Conservation (phyloP, 2,888 invertebrate species). For the Ptychoptera contaminata region DNA sequence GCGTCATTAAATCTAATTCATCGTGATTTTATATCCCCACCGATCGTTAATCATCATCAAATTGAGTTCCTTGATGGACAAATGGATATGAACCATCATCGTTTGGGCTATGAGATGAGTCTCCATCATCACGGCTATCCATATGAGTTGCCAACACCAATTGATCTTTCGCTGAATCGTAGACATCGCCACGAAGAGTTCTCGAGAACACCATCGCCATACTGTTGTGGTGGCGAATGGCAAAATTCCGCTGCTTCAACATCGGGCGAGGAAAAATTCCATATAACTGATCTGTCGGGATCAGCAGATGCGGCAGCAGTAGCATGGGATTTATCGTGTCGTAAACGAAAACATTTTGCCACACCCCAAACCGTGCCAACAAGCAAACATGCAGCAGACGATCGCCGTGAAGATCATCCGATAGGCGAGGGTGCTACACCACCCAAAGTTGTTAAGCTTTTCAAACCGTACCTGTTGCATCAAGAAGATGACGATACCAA, state of each 20-base stretch:
- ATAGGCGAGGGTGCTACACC: conserved; percentile 20
- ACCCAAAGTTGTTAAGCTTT: conserved; percentile 54
- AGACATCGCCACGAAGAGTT: not conserved
- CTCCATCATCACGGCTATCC: not conserved
- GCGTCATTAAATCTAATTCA: not conserved
- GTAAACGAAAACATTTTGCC: conserved; percentile 8
- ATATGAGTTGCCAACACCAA: not conserved
- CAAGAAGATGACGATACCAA: conserved; percentile 33
- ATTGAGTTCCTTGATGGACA: not conserved
- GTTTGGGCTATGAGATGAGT: not conserved
- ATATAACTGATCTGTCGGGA: not conserved
- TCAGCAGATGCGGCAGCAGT: conserved; percentile 4
- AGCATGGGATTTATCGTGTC: conserved; percentile 10
- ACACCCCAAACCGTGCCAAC: not conserved
- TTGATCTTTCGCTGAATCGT: conserved; percentile 1
- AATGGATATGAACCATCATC: not conserved
- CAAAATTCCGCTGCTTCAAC: not conserved
- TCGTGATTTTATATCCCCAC: too few relatives aligned
- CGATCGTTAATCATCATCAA: not conserved
- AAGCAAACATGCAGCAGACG: not conserved
- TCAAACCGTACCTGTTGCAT: conserved; percentile 60
- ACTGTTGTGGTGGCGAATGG: not conserved
- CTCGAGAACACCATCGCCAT: not conserved
- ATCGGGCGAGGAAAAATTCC: not conserved
- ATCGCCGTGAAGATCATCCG: not conserved